Percentiles rank a stretch among this genome's conserved stretches.
Conservation (phyloP, 2,797 vertebrate genomes). For the Protonibea diacanthus region DNA sequence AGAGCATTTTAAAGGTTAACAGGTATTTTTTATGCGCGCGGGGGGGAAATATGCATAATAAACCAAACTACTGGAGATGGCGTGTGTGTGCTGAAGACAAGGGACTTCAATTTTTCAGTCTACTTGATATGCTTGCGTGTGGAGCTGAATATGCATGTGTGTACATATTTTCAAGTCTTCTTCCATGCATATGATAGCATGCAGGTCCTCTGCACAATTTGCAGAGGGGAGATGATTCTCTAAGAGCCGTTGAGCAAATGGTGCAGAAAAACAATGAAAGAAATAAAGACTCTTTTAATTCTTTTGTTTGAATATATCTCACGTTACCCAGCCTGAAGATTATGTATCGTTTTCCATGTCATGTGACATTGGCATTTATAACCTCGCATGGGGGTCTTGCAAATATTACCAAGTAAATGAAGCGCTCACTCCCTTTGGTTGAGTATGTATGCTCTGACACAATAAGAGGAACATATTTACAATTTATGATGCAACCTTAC, state of each 20-base stretch:
- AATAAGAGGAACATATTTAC: background rate
- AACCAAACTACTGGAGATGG: conserved; percentile 15
- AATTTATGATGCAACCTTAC: background rate
- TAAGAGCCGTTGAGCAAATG: background rate
- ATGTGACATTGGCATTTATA: background rate
- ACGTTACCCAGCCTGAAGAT: background rate
- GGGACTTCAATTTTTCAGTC: conserved; percentile 23
- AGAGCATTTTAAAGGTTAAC: conserved; percentile 46
- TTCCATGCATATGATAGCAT: conserved; percentile 53
- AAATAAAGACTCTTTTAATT: background rate
- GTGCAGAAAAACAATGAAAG: conserved; percentile 4
- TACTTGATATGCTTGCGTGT: conserved; percentile 34
- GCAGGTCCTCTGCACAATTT: conserved; percentile 7
- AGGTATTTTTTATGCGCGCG: conserved; percentile 20
- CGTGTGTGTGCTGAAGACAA: conserved; percentile 12
- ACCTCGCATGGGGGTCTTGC: background rate
- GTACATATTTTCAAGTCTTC: conserved; percentile 39
- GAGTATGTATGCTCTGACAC: background rate
- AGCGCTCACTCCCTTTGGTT: background rate
- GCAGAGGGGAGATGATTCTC: conserved; percentile 3
- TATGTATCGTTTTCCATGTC: background rate
- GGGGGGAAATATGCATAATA: conserved; percentile 38
- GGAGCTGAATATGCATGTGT: conserved; percentile 30
- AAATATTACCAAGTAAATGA: background rate
- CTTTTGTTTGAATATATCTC: background rate